Evolutionary conservation across 2,797 vertebrate genomes (phyloP), one percentile per base, ranked within the genome.

Genomic region (Enteromius unitaeniatus): DNA sequence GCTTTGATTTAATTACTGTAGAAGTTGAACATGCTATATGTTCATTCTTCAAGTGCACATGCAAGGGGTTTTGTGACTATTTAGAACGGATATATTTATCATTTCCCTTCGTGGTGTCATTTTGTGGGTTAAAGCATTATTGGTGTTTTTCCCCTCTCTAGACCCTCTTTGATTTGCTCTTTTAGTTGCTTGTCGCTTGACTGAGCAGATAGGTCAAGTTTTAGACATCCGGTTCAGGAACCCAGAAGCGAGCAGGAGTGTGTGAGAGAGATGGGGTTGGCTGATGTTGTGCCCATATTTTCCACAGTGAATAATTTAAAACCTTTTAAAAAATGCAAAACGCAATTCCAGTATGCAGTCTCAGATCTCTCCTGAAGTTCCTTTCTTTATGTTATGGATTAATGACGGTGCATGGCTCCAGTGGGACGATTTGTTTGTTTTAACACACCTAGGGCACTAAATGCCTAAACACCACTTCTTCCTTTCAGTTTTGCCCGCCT

Each of bases 231-330:
- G 4, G 53, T 78, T 51, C 37, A 73, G 76, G 84, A 58, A 78
- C 40, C 79, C 40, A 81, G 67, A 65, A n/a, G 68, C 69, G 84
- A 34, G 76, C 42, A 9, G 21, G 68, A 62, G 62, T 40, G 21
- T 65, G 79, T 79, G 78, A 51, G 67, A 79, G 79, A 9, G 70
- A 81, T 26, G 45, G 65, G 73, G 23, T 67, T 21, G 77, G 51
- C 47, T 84, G 83, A 68, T 72, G 74, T 53, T 69, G 75, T 74
- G 85, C 58, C 81, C 82, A 82, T 84, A 86, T 92, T 93, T 94
- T 93, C 88, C 85, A 88, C 86, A 79, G 88, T 95, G 89, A 94
- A 95, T 95, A 93, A 95, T 94, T 94, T 89, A 95, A 91, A 88
- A 82, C 88, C 83, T 89, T 51, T 91, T 93, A 78, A 93, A 93